Conservation (phyloP, 2,888 invertebrate genomes). For the Sisyra terminalis region DNA sequence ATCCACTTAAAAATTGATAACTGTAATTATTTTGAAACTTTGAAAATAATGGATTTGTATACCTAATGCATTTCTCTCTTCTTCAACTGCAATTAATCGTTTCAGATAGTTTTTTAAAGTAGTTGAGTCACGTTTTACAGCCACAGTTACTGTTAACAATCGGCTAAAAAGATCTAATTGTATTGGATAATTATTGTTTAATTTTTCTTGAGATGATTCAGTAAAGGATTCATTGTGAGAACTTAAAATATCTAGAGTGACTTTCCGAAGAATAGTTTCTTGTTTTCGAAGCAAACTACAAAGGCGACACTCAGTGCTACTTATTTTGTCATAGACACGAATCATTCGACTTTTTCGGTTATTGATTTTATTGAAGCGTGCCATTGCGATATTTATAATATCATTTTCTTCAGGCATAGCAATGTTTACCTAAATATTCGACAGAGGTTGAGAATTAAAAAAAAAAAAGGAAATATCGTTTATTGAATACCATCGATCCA, state of each 20-base stretch:
- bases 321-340: neutral
- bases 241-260: neutral
- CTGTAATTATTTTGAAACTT: neutral
- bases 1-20: conserved; percentile 16
- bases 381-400: conserved; percentile 2
- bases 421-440: conserved; percentile 1
- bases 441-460: no score
- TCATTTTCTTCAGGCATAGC: conserved; percentile 5
- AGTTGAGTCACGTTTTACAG: conserved; percentile 2
- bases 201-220: neutral
- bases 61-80: conserved; percentile 21
- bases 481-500: neutral
- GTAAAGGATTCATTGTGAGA: neutral
- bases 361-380: conserved; percentile 3
- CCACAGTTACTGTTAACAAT: conserved; percentile 1
- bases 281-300: neutral
- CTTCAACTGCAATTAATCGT: conserved; percentile 19
- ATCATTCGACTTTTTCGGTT: conserved; percentile 5
- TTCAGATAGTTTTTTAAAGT: conserved; percentile 10
- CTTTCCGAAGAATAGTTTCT: conserved; percentile 1
- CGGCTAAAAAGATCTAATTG: conserved; percentile 5
- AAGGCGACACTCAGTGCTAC: neutral
- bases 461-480: neutral
- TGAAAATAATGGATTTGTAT: neutral
- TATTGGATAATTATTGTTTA: neutral